These are phyloP conservation scores for Tiphia femorata DNA, from an alignment of 2,888 invertebrate genomes.

Conservation along the genomic window DNA sequence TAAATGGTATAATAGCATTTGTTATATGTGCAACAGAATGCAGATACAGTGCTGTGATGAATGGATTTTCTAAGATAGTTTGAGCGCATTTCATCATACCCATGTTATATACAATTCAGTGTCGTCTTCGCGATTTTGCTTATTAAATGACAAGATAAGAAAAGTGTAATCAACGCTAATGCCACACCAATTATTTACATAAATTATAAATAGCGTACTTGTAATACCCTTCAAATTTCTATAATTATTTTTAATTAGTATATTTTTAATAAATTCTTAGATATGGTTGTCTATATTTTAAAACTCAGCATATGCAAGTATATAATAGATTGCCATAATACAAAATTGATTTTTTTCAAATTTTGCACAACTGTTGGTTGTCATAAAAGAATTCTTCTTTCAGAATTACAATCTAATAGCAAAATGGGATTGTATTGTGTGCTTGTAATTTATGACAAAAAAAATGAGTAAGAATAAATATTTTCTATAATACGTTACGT, in stretches of 20 bases:
- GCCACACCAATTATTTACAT: conserved; percentile 55
- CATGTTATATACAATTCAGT: conserved; percentile 43
- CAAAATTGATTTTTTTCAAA: neutral
- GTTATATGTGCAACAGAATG: conserved; percentile 6
- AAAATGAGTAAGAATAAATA: neutral
- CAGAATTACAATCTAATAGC: no score
- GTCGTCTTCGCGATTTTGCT: conserved; percentile 19
- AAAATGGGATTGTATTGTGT: no score
- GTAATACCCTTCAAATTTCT: conserved; percentile 48
- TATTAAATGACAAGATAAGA: conserved; percentile 37
- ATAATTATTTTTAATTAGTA: conserved; percentile 43
- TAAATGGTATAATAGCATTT: conserved; percentile 9
- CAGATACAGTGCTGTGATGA: conserved; percentile 5
- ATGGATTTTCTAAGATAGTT: conserved; percentile 20
- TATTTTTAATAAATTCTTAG: conserved; percentile 54
- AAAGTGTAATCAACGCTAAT: conserved; percentile 43
- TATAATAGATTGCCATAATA: neutral
- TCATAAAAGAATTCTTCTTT: neutral
- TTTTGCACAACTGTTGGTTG: neutral
- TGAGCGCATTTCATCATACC: conserved; percentile 39
- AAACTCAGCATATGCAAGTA: conserved; percentile 40
- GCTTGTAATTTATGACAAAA: no score
- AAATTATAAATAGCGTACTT: conserved; percentile 50
- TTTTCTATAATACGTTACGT: neutral
- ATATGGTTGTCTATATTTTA: conserved; percentile 55